phyloP scores from a whole-genome alignment of 2,797 vertebrate species.

The Poliocrania exsul region DNA sequence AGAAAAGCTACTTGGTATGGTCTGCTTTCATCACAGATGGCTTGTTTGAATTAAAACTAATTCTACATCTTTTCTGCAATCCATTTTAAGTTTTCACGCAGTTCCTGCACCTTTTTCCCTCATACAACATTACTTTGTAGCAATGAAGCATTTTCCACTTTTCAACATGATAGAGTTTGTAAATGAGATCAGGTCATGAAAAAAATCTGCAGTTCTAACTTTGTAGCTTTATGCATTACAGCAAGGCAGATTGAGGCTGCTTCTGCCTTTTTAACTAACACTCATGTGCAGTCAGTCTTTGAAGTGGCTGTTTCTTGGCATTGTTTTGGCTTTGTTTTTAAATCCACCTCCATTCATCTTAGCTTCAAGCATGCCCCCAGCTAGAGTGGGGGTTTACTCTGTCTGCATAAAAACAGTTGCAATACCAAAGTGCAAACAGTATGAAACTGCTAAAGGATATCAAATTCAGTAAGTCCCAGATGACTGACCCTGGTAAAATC shows the following conservation, averaged over 20 bases:
- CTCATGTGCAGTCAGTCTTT: neutral
- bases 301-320: neutral
- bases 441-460: neutral
- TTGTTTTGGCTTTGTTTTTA: neutral
- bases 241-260: neutral
- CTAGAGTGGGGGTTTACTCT: neutral
- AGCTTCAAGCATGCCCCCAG: neutral
- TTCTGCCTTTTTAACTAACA: neutral
- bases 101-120: neutral
- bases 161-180: neutral
- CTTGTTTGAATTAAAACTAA: neutral
- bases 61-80: neutral
- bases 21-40: neutral
- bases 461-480: neutral
- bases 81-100: neutral
- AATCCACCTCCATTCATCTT: neutral
- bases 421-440: neutral
- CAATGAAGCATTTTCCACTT: neutral
- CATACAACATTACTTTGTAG: neutral
- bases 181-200: neutral
- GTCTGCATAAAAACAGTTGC: neutral
- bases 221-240: neutral
- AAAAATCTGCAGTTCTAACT: neutral
- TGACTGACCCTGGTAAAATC: neutral
- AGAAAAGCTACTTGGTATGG: constrained; percentile 91